Base-by-base conservation (phyloP, 2,113 vertebrate species). In the Sapayoa aenigma region DNA sequence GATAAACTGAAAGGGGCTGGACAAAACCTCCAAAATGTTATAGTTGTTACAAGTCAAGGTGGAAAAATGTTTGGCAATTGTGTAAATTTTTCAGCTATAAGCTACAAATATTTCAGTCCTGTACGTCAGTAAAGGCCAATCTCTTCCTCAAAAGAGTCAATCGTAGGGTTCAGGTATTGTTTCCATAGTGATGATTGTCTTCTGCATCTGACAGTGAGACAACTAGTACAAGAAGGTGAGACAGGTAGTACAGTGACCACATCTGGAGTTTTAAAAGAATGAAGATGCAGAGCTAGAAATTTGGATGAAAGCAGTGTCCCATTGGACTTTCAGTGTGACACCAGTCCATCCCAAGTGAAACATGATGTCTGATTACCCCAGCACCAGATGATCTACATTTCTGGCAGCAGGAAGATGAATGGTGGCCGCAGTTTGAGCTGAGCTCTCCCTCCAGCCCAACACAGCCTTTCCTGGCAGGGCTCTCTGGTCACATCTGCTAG, bases 291-390 rank as follows among this genome's bases (percentile, higher is more conserved):
- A 58, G 12, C 9, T 86, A 52, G 50, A 89, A 33, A 67, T 87
- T 21, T 58, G 47, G 30, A 12, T 93, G 47, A 49, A 80, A 71
- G 18, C 23, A 49, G 37, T 10, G 25, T 81, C 35, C 39, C 21
- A 0, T 1, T 50, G 65, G n/a, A 39, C 37, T 53, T 66, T 1
- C 42, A 50, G 30, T 71, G 44, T 30, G 60, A 39, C n/a, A 58
- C 10, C 50, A 33, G 12, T 55, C 33, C 78, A 41, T 59, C 39
- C n/a, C 0, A 2, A 33, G 24, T 63, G 65, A 73, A 85, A 63
- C 0, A 2, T 0, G 3, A 5, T 5, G 3, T 28, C 58, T 44
- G 10, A 33, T 56, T 72, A 27, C 58, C 23, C 14, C 27, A 79
- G 47, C 47, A 53, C 50, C 31, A 60, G 44, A 20, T 59, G 23